Evolutionary conservation across 2,888 invertebrate species (phyloP).

Genomic region (Nephrocerus scutellatus): DNA sequence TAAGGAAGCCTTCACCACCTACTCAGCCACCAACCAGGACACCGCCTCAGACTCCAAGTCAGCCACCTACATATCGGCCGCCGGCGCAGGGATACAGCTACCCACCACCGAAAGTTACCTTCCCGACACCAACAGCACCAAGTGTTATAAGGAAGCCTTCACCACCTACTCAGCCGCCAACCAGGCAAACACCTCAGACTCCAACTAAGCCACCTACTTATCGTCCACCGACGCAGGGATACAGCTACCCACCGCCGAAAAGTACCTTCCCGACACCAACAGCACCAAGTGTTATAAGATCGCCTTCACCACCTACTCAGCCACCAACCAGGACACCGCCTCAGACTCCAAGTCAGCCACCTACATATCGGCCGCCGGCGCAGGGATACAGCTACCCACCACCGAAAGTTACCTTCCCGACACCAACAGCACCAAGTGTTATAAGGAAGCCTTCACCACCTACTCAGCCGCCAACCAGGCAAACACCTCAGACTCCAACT

Average conservation of each 20-base stretch:
- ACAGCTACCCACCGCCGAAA: conserved; percentile 27
- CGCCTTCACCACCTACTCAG: conserved; percentile 1
- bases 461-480: conserved; percentile 4
- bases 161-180: conserved; percentile 23
- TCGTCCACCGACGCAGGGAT: conserved; percentile 18
- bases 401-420: too few species aligned
- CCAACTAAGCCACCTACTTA: too few species aligned
- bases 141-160: conserved; percentile 17
- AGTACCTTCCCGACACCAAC: conserved; percentile 24
- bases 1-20: conserved; percentile 25
- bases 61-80: conserved; percentile 21
- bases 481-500: conserved; percentile 19
- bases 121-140: conserved; percentile 25
- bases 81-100: too few species aligned
- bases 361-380: neutral
- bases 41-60: too few species aligned
- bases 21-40: conserved; percentile 18
- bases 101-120: too few species aligned
- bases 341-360: conserved; percentile 21
- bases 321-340: conserved; percentile 15
- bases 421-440: neutral
- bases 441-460: neutral
- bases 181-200: too few species aligned
- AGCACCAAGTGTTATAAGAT: neutral
- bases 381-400: neutral